A percentile compares a stretch with the other conserved stretches of the same genome.
phyloP scores from a whole-genome alignment of 2,888 invertebrate genomes.

The Trissonchulus sp. region DNA sequence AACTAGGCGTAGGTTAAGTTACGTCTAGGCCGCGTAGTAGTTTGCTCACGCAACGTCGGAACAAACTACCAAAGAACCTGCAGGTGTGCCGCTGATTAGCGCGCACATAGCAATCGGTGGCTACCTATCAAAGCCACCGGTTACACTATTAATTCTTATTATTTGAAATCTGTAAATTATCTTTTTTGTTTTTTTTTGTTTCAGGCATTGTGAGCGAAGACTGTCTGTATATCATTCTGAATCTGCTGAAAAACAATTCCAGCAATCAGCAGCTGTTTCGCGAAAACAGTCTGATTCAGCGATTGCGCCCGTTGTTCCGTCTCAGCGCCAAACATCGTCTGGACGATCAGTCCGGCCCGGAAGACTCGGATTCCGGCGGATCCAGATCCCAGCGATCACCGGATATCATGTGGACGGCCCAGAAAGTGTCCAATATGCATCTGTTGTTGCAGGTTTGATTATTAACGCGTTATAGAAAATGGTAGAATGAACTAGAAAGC shows the following conservation, averaged over 20 bases:
- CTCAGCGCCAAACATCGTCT: constrained; percentile 44
- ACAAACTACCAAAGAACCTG: too few relatives aligned
- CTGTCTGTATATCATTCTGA: constrained; percentile 83
- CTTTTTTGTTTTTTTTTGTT: background rate
- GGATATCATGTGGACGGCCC: constrained; percentile 72
- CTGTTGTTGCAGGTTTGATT: constrained; percentile 79
- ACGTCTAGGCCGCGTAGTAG: too few relatives aligned
- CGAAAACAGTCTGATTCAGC: constrained; percentile 80
- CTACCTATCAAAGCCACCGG: too few relatives aligned
- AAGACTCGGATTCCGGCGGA: constrained; percentile 54
- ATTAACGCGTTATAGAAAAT: constrained; percentile 21
- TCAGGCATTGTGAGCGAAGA: constrained; percentile 87
- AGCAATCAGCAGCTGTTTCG: constrained; percentile 98
- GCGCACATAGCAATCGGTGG: too few relatives aligned
- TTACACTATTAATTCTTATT: too few relatives aligned
- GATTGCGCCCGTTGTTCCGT: constrained; percentile 77
- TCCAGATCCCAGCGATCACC: constrained; percentile 57
- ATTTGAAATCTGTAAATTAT: too few relatives aligned
- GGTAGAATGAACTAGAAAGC: too few relatives aligned
- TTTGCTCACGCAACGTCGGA: too few relatives aligned
- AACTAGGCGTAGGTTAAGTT: too few relatives aligned
- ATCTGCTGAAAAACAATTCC: constrained; percentile 84
- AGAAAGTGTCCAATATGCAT: constrained; percentile 88
- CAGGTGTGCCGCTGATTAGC: too few relatives aligned
- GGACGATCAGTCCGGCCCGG: constrained; percentile 32